A percentile compares a stretch with the other conserved stretches of the same genome.
phyloP scores from a whole-genome alignment of 2,888 invertebrate species.

The Drosophila barbarae region DNA sequence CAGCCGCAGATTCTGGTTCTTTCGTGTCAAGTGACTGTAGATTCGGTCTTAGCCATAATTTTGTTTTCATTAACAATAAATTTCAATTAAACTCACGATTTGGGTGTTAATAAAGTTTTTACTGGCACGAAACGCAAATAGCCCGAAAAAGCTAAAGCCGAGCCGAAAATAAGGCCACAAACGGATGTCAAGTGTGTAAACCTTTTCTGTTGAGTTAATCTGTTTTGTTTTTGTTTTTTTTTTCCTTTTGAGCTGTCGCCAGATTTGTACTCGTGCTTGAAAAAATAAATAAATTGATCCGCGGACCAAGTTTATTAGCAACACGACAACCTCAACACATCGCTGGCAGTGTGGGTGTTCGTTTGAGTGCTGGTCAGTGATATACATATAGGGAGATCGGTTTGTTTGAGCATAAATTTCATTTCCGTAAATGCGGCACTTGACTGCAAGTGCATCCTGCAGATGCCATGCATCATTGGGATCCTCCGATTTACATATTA shows the following conservation, averaged over 20 bases:
- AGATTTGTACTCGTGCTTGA: constrained; percentile 27
- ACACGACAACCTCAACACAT: constrained; percentile 30
- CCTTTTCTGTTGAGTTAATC: constrained; percentile 28
- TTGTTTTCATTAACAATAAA: constrained; percentile 71
- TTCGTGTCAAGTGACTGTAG: constrained; percentile 65
- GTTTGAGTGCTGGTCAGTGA: constrained; percentile 20
- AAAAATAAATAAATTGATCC: not conserved
- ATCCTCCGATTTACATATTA: constrained; percentile 69
- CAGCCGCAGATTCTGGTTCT: constrained; percentile 37
- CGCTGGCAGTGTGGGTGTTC: constrained; percentile 50
- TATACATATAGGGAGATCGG: too few species aligned
- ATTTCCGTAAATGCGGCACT: constrained; percentile 27
- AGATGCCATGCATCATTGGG: constrained; percentile 14
- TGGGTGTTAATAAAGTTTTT: constrained; percentile 68
- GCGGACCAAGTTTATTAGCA: constrained; percentile 51
- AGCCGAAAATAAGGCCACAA: constrained; percentile 25
- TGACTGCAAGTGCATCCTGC: constrained; percentile 11
- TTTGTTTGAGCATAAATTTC: too few species aligned
- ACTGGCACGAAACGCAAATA: constrained; percentile 65
- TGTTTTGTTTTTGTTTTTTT: constrained; percentile 15
- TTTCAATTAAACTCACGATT: constrained; percentile 75
- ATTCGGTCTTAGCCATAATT: constrained; percentile 55
- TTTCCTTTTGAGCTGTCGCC: constrained; percentile 24
- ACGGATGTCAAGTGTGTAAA: constrained; percentile 39
- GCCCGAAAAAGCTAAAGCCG: constrained; percentile 23